A percentile compares a stretch with the other conserved stretches of the same genome.
phyloP scores from a whole-genome alignment of 2,888 invertebrate genomes.

The Labia minor region DNA sequence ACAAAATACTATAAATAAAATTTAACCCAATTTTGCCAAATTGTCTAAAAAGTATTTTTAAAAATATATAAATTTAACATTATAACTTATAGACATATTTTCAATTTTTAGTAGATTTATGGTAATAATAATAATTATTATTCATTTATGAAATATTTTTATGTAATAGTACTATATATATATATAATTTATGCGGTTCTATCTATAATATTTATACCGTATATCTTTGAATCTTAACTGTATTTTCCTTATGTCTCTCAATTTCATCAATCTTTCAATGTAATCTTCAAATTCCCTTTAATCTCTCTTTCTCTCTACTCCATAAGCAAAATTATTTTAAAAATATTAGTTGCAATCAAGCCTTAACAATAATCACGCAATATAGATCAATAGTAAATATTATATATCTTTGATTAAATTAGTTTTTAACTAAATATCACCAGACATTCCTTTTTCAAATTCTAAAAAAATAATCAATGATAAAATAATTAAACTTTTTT shows the following conservation, averaged over 20 bases:
- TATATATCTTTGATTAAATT: too few species aligned
- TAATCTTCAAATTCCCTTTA: not conserved
- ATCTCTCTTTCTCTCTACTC: not conserved
- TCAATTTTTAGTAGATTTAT: slow-evolving; percentile 1
- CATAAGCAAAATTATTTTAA: not conserved
- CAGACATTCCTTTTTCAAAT: too few species aligned
- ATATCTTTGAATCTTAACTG: not conserved
- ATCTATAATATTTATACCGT: not conserved
- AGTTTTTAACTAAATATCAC: too few species aligned
- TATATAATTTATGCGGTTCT: not conserved
- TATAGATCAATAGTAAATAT: too few species aligned
- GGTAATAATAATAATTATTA: not conserved
- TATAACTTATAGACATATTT: not conserved
- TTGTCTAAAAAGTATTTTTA: not conserved
- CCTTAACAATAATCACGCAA: too few species aligned
- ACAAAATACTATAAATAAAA: too few species aligned
- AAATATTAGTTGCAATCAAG: not conserved
- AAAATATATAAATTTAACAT: not conserved
- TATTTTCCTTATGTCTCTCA: not conserved
- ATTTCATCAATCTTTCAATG: not conserved
- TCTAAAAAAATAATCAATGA: too few species aligned
- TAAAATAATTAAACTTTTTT: too few species aligned
- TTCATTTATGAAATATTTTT: not conserved
- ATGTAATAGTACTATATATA: not conserved
- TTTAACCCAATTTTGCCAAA: not conserved